A percentile compares a stretch with the other conserved stretches of the same genome.
These are phyloP conservation scores for Xiphorhynchus erythropygius DNA, from an alignment of 2,797 vertebrate species.

Conservation along the genomic window DNA sequence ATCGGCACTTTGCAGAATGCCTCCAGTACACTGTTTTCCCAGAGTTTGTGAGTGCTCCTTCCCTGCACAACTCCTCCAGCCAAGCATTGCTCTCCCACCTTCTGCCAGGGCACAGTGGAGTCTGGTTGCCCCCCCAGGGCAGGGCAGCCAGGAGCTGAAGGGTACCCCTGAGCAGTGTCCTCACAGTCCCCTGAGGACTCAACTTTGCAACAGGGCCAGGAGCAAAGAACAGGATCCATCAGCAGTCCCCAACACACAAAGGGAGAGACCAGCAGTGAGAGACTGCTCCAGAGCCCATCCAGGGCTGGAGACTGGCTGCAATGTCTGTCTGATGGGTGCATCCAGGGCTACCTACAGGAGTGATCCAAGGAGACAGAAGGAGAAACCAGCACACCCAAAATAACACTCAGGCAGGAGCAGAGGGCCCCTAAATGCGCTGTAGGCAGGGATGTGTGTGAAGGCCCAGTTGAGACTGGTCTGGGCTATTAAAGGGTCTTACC, in stretches of 20 bases:
- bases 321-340: accelerated
- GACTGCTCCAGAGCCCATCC: background rate
- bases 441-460: background rate
- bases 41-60: slow-evolving; percentile 85
- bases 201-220: background rate
- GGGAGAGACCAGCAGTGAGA: background rate
- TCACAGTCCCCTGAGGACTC: background rate
- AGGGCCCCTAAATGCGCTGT: background rate
- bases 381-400: background rate
- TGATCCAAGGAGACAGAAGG: background rate
- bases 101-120: background rate
- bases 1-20: slow-evolving; percentile 77
- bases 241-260: accelerated
- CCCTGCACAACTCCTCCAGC: background rate
- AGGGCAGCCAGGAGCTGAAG: background rate
- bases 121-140: background rate
- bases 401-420: background rate
- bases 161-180: background rate
- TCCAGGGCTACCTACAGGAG: background rate
- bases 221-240: background rate
- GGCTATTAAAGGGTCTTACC: background rate
- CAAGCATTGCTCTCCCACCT: background rate
- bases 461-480: background rate
- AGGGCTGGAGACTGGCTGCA: background rate
- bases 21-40: slow-evolving; percentile 83